A percentile compares a stretch with the other conserved stretches of the same genome.
These are phyloP conservation scores for Cantharis lateralis DNA, from an alignment of 2,888 invertebrate genomes.

Conservation along the genomic window DNA sequence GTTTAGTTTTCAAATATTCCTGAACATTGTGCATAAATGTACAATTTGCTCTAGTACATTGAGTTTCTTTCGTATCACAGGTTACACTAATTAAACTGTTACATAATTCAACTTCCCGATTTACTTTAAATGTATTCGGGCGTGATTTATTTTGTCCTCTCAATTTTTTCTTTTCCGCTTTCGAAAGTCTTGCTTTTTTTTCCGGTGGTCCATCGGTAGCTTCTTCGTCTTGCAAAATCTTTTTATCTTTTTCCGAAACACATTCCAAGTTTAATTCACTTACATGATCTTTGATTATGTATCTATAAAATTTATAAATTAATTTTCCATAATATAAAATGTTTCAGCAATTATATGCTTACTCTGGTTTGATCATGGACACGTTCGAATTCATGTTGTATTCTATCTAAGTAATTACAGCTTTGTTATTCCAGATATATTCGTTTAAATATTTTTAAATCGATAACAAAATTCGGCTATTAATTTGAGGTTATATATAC, in stretches of 20 bases:
- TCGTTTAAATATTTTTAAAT: too few species aligned
- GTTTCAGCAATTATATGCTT: slow-evolving; percentile 37
- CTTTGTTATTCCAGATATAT: neutral
- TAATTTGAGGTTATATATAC: neutral
- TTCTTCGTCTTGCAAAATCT: slow-evolving; percentile 42
- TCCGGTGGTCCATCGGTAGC: slow-evolving; percentile 44
- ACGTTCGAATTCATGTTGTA: slow-evolving; percentile 40
- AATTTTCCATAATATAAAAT: slow-evolving; percentile 1
- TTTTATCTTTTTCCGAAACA: slow-evolving; percentile 54
- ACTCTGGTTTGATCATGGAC: slow-evolving; percentile 59
- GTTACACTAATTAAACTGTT: slow-evolving; percentile 64
- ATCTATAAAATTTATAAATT: slow-evolving; percentile 48
- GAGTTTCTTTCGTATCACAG: slow-evolving; percentile 55
- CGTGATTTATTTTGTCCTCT: slow-evolving; percentile 81
- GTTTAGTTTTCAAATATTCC: slow-evolving; percentile 75
- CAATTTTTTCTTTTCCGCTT: slow-evolving; percentile 54
- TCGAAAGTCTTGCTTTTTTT: slow-evolving; percentile 51
- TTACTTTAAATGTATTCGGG: slow-evolving; percentile 69
- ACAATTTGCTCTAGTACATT: slow-evolving; percentile 69
- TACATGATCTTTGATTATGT: slow-evolving; percentile 55
- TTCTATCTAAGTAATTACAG: neutral
- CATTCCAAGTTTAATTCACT: slow-evolving; percentile 53
- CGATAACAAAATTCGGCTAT: neutral
- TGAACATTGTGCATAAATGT: slow-evolving; percentile 76
- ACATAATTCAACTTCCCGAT: slow-evolving; percentile 69